Evolutionary conservation across 2,797 vertebrate species (phyloP), one percentile per base, ranked within the genome.

Genomic region (Knipowitschia caucasica): DNA sequence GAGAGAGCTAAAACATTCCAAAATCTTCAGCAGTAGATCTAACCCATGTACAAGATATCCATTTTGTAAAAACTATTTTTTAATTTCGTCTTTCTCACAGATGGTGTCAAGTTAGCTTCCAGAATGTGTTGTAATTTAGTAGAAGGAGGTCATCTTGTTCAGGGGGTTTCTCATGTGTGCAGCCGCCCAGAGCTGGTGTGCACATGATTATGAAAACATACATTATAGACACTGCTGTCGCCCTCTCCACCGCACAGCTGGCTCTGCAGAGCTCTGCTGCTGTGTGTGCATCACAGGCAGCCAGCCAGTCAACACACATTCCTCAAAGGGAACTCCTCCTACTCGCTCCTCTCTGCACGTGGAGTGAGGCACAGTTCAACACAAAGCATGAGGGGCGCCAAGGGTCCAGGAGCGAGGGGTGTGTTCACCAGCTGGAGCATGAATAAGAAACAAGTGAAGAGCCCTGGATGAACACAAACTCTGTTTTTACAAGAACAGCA

Each of bases 251-350:
- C 59, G 59, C 64, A 71, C 77, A 76, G 74, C 77, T 86, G 62
- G 80, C 78, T 84, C 77, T 78, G 71, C 77, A 87, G 77, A 75
- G 76, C 74, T 57, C 67, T 68, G 61, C 67, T 69, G 71, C 58
- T 59, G 14, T 56, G 38, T 44, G 33, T 50, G 43, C 66, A 71
- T 71, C 52, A 18, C 62, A 70, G 62, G 56, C 63, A 69, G 70
- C 51, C 72, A 81, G 69, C 59, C 78, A 82, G 82, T 85, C 76
- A 83, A 70, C 75, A 82, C 75, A 82, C 77, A 88, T 84, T 89
- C 78, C 76, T 83, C 53, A 40, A 45, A 77, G 86, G 88, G 82
- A 87, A 86, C 84, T 88, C 85, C 85, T 86, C 86, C 87, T 80
- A 82, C 81, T 75, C 73, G 80, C 78, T 74, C 82, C 50, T 64